phyloP scores from a whole-genome alignment of 2,888 invertebrate species.

The Sphinx pinastri region DNA sequence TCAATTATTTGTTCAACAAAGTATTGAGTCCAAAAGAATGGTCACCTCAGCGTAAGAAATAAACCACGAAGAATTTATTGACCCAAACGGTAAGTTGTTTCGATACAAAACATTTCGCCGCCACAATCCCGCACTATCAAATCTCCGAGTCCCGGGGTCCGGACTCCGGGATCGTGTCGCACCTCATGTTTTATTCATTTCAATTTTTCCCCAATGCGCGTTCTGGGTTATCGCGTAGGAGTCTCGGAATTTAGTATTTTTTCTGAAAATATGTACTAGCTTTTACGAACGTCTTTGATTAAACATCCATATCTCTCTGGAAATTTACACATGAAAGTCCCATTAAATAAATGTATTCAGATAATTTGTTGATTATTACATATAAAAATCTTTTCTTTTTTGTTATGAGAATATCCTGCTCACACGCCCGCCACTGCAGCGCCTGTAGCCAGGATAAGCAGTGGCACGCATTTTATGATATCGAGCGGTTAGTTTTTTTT shows the following conservation, averaged over 20 bases:
- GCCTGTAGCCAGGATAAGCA: too few species aligned
- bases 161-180: constrained; percentile 30
- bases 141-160: constrained; percentile 35
- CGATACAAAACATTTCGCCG: neutral
- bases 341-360: too few species aligned
- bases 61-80: constrained; percentile 12
- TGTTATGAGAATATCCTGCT: too few species aligned
- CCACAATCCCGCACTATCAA: constrained; percentile 36
- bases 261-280: neutral
- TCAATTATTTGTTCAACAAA: too few species aligned
- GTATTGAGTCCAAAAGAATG: neutral
- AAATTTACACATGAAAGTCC: too few species aligned
- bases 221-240: constrained; percentile 32
- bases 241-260: neutral
- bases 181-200: constrained; percentile 44
- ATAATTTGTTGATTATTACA: too few species aligned
- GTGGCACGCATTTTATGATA: too few species aligned
- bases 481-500: too few species aligned
- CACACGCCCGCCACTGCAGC: too few species aligned
- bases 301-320: too few species aligned
- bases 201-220: constrained; percentile 33
- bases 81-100: constrained; percentile 8
- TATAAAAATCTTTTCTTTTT: too few species aligned
- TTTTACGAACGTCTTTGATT: too few species aligned
- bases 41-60: neutral